phyloP scores from a whole-genome alignment of 2,797 vertebrate genomes.

The Acrocephalus scirpaceus region DNA sequence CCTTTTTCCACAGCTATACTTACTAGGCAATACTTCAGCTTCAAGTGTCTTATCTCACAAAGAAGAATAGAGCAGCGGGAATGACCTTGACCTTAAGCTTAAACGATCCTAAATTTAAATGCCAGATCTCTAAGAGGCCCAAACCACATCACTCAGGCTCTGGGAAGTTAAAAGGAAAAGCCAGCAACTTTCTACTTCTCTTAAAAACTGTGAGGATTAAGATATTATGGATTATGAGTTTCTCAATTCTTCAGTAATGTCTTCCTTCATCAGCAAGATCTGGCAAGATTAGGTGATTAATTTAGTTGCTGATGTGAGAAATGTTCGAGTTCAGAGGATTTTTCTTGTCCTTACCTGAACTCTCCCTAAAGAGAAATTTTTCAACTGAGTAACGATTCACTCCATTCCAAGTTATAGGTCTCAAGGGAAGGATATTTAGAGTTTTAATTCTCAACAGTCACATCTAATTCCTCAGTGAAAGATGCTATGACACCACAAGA shows the following conservation, averaged over 20 bases:
- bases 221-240: background rate
- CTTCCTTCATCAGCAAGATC: slow-evolving; percentile 25
- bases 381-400: background rate
- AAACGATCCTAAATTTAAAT: slow-evolving; percentile 3
- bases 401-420: background rate
- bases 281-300: slow-evolving; percentile 53
- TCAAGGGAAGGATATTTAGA: background rate
- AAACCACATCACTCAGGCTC: background rate
- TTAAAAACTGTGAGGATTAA: slow-evolving; percentile 29
- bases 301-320: slow-evolving; percentile 48
- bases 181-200: background rate
- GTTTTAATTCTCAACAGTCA: slow-evolving; percentile 41
- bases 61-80: background rate
- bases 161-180: slow-evolving; percentile 14
- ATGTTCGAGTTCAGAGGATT: background rate
- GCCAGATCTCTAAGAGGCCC: background rate
- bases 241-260: background rate
- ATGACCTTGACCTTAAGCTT: slow-evolving; percentile 2
- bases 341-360: slow-evolving; percentile 57
- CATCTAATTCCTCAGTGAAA: slow-evolving; percentile 23
- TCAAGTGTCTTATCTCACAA: background rate
- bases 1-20: background rate
- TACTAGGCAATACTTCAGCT: background rate
- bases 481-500: background rate
- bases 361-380: slow-evolving; percentile 1